Evolutionary conservation across 2,797 vertebrate genomes (phyloP).

Genomic region (Xiphophorus birchmanni): DNA sequence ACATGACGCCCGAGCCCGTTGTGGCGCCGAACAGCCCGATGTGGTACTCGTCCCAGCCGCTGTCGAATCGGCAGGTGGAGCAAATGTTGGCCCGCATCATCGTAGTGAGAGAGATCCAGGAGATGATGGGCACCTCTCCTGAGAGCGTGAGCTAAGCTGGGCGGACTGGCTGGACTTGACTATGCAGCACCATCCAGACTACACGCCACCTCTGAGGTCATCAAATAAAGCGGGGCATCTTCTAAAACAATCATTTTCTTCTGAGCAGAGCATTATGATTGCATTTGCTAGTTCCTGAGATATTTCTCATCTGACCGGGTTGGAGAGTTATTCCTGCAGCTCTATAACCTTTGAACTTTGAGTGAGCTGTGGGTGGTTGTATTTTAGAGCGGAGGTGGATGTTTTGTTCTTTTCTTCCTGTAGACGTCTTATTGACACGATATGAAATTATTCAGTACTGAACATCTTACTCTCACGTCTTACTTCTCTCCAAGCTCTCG

Average conservation of each 20-base stretch:
- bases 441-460: slow-evolving; percentile 50
- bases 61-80: slow-evolving; percentile 95
- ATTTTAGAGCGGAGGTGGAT: slow-evolving; percentile 22
- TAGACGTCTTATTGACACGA: slow-evolving; percentile 43
- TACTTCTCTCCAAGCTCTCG: slow-evolving; percentile 44
- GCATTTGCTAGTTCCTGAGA: slow-evolving; percentile 19
- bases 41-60: slow-evolving; percentile 99
- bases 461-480: slow-evolving; percentile 44
- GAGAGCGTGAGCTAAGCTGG: slow-evolving; percentile 85
- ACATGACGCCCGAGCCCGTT: slow-evolving; percentile 98
- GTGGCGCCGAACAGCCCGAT: slow-evolving; percentile 99
- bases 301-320: slow-evolving; percentile 28
- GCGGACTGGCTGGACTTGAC: slow-evolving; percentile 76
- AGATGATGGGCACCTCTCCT: slow-evolving; percentile 86
- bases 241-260: slow-evolving; percentile 46
- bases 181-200: slow-evolving; percentile 76
- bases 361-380: not conserved
- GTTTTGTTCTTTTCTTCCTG: slow-evolving; percentile 19
- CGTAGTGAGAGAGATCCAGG: slow-evolving; percentile 98
- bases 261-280: slow-evolving; percentile 23
- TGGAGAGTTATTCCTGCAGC: slow-evolving; percentile 35
- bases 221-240: slow-evolving; percentile 40
- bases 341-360: slow-evolving; percentile 41
- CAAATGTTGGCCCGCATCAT: slow-evolving; percentile 97
- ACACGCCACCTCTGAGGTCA: slow-evolving; percentile 47